These are phyloP conservation scores for Acomys russatus DNA, from an alignment of 2,797 vertebrate genomes.

Conservation along the genomic window DNA sequence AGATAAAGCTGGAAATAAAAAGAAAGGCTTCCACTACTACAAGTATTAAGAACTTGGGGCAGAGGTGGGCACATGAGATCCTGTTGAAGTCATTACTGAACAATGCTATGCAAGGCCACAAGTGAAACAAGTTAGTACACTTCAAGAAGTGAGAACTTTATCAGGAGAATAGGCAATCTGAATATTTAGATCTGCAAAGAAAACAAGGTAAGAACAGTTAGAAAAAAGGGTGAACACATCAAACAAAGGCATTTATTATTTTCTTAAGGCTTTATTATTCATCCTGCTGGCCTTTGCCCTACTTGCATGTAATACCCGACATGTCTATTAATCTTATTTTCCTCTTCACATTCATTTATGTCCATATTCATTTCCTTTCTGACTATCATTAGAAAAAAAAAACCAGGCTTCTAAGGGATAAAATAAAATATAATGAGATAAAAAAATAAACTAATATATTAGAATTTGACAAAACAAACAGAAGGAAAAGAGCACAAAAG, in stretches of 20 bases:
- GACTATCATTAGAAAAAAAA: neutral
- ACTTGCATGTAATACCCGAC: neutral
- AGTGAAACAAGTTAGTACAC: conserved; percentile 1
- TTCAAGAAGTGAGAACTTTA: neutral
- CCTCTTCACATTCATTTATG: no score
- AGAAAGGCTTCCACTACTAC: neutral
- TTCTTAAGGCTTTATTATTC: neutral
- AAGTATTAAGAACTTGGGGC: neutral
- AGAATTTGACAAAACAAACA: neutral
- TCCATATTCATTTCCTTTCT: neutral
- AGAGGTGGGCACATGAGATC: neutral
- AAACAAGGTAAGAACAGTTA: neutral
- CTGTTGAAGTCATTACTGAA: neutral
- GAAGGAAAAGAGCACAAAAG: neutral
- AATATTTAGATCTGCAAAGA: neutral
- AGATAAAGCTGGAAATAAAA: neutral
- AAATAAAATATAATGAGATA: neutral
- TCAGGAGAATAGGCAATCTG: neutral
- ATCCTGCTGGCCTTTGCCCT: no score
- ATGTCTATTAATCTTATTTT: neutral
- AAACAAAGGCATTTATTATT: neutral
- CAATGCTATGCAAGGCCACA: neutral
- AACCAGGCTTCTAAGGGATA: neutral
- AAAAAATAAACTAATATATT: neutral
- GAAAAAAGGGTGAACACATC: neutral